A percentile compares a stretch with the other conserved stretches of the same genome.
Evolutionary conservation across 2,888 invertebrate genomes (phyloP).

Genomic region (Didymodactylos carnosus): DNA sequence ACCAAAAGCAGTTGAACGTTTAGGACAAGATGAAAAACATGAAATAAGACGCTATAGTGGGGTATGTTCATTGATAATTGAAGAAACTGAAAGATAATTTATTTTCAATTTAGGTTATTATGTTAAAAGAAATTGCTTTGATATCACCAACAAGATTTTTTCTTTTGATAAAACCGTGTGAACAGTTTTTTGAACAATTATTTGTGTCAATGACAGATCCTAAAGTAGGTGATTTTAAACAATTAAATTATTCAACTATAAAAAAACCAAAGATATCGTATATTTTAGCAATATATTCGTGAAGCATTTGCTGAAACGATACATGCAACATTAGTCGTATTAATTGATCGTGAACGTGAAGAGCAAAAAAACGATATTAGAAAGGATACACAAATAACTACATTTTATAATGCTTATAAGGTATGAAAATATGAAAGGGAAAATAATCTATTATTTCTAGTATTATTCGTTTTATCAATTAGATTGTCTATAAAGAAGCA

Average conservation of each 20-base stretch:
- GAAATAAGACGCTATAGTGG: neutral
- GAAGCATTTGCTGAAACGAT: neutral
- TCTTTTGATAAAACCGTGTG: neutral
- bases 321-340: neutral
- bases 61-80: too few relatives aligned
- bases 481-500: neutral
- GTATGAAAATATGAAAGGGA: too few relatives aligned
- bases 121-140: neutral
- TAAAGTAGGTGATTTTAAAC: neutral
- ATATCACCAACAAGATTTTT: neutral
- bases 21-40: neutral
- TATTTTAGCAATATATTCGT: neutral
- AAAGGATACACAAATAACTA: neutral
- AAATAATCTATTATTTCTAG: too few relatives aligned
- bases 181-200: neutral
- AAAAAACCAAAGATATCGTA: neutral
- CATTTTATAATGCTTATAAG: neutral
- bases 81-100: too few relatives aligned
- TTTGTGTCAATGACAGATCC: neutral
- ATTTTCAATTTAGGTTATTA: too few relatives aligned
- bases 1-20: neutral
- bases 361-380: neutral
- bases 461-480: neutral
- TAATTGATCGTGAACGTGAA: neutral
- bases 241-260: too few relatives aligned